Percentiles rank a stretch among this genome's conserved stretches.
phyloP scores from a whole-genome alignment of 2,113 vertebrate genomes.

The Oncorhynchus mykiss region DNA sequence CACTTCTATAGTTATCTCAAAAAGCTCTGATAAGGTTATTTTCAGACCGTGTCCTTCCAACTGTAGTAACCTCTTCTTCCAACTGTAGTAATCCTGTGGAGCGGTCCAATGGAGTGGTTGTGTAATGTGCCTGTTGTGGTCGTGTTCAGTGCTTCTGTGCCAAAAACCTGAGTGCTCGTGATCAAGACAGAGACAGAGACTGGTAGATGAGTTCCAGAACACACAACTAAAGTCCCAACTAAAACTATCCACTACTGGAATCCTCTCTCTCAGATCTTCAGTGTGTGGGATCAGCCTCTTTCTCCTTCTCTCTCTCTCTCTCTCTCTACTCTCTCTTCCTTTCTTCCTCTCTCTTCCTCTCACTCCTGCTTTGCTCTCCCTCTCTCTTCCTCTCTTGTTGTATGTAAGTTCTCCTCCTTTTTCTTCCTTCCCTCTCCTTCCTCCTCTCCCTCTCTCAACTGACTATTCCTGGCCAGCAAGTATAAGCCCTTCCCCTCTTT shows the following conservation, averaged over 20 bases:
- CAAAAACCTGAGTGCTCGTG: no score
- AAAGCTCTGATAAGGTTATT: background rate
- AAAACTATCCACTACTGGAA: background rate
- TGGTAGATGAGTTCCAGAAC: no score
- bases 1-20: no score
- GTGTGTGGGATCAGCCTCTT: slow-evolving; percentile 28
- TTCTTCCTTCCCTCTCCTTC: background rate
- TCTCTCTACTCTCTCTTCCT: background rate
- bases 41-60: background rate
- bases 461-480: no score
- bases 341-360: slow-evolving; percentile 9
- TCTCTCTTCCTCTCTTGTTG: background rate
- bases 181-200: no score
- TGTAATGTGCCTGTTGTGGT: background rate
- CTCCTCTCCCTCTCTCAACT: background rate
- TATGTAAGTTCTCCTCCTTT: background rate
- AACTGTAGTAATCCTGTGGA: background rate
- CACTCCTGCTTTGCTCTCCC: background rate
- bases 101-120: background rate
- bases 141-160: slow-evolving; percentile 12
- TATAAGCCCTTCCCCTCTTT: background rate
- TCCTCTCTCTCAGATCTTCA: background rate
- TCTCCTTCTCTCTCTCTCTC: slow-evolving; percentile 8
- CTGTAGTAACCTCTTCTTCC: no score
- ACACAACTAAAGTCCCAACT: no score